Conservation (phyloP, 2,888 invertebrate species). For the Trichacis sp. region DNA sequence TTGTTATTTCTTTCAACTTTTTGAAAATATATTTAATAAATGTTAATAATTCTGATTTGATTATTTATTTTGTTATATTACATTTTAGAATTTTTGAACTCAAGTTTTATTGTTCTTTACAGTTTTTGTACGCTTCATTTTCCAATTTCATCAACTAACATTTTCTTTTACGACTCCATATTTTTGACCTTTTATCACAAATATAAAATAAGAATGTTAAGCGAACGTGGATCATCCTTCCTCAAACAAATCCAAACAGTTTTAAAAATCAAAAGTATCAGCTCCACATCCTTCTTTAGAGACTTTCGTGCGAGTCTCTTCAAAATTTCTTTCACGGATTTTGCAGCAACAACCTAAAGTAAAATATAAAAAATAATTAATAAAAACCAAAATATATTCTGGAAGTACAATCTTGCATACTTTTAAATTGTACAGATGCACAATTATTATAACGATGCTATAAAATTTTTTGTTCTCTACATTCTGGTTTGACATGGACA, state of each 20-base stretch:
- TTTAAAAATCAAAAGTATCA: constrained; percentile 82
- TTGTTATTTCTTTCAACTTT: no score
- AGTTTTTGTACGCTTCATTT: no score
- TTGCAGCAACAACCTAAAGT: constrained; percentile 85
- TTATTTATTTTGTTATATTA: no score
- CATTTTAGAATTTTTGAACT: no score
- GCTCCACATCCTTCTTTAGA: constrained; percentile 85
- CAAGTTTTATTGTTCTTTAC: no score
- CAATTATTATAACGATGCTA: constrained; percentile 82
- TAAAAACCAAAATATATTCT: no score
- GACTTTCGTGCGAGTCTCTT: constrained; percentile 74
- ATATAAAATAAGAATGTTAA: constrained; percentile 81
- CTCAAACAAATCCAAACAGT: constrained; percentile 87
- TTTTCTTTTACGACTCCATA: constrained; percentile 59
- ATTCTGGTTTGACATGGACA: constrained; percentile 70
- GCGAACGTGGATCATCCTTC: constrained; percentile 85
- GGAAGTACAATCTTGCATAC: no score
- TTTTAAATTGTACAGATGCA: constrained; percentile 90
- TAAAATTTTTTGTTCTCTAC: constrained; percentile 85
- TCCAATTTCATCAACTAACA: no score
- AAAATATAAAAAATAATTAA: no score
- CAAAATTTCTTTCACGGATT: constrained; percentile 83
- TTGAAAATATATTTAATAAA: no score
- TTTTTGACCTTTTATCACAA: constrained; percentile 75
- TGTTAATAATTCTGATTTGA: no score